Evolutionary conservation across 2,888 invertebrate species (phyloP).

Genomic region (Halocaridina rubra): DNA sequence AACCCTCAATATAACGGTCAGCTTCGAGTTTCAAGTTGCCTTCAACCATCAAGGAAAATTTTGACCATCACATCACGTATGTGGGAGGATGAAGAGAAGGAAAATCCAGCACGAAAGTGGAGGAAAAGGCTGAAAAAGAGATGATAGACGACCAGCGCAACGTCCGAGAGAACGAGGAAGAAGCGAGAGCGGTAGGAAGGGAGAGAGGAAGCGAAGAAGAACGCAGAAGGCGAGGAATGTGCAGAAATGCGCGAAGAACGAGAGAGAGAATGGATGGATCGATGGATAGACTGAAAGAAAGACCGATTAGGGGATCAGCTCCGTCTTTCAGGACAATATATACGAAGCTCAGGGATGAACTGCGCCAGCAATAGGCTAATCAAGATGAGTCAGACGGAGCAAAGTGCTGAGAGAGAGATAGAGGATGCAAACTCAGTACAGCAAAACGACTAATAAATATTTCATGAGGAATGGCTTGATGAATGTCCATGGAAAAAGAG

Average conservation of each 20-base stretch:
- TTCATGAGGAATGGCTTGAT: too few relatives aligned
- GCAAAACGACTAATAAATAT: too few relatives aligned
- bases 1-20: conserved; percentile 58
- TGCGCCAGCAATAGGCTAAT: not conserved
- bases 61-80: conserved; percentile 30
- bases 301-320: not conserved
- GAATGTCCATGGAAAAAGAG: too few relatives aligned
- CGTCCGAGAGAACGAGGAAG: not conserved
- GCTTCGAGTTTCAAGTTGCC: conserved; percentile 44
- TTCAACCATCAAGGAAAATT: conserved; percentile 9
- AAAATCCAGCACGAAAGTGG: too few relatives aligned
- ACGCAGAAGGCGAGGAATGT: not conserved
- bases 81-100: not conserved
- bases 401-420: not conserved
- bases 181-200: not conserved
- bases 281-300: not conserved
- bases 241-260: not conserved
- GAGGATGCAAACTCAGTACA: too few relatives aligned
- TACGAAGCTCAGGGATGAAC: not conserved
- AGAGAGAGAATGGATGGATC: not conserved
- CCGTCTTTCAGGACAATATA: not conserved
- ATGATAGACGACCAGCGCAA: too few relatives aligned
- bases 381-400: not conserved
- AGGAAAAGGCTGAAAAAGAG: too few relatives aligned
- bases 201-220: not conserved